A percentile compares a stretch with the other conserved stretches of the same genome.
These are phyloP conservation scores for Amblyopsis rosae DNA, from an alignment of 2,113 vertebrate species.

Conservation along the genomic window DNA sequence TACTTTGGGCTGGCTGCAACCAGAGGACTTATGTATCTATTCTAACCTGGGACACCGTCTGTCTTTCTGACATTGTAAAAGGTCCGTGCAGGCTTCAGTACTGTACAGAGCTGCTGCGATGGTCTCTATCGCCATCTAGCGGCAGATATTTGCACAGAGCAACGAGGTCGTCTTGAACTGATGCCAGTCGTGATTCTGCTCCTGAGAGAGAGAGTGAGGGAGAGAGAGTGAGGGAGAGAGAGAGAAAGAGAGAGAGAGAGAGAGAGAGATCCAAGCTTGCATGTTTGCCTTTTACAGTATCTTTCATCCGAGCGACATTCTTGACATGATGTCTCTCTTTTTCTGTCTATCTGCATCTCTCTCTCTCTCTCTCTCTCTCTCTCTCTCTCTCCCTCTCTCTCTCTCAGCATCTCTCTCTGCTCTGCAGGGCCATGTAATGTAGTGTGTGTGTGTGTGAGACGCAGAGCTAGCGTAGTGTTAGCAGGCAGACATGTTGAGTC, in stretches of 20 bases:
- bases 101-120: constrained; percentile 41
- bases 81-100: constrained; percentile 34
- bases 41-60: neutral
- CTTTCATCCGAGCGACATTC: constrained; percentile 55
- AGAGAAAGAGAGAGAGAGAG: constrained; percentile 36
- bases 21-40: neutral
- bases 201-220: constrained; percentile 60
- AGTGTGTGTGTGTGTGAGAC: no score
- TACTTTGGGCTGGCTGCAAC: no score
- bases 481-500: no score
- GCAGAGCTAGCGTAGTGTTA: no score
- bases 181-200: constrained; percentile 73
- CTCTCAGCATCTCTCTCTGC: no score
- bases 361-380: neutral
- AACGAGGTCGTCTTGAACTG: constrained; percentile 80
- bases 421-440: no score
- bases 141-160: constrained; percentile 78
- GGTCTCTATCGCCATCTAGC: constrained; percentile 83
- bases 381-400: no score
- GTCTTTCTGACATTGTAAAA: constrained; percentile 37
- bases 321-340: constrained; percentile 34
- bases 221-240: neutral
- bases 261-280: constrained; percentile 37
- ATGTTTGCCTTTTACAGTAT: constrained; percentile 66
- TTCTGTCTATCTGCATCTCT: neutral